A percentile compares a stretch with the other conserved stretches of the same genome.
phyloP scores from a whole-genome alignment of 2,888 invertebrate species.

The Pycnomerus fuliginosus region DNA sequence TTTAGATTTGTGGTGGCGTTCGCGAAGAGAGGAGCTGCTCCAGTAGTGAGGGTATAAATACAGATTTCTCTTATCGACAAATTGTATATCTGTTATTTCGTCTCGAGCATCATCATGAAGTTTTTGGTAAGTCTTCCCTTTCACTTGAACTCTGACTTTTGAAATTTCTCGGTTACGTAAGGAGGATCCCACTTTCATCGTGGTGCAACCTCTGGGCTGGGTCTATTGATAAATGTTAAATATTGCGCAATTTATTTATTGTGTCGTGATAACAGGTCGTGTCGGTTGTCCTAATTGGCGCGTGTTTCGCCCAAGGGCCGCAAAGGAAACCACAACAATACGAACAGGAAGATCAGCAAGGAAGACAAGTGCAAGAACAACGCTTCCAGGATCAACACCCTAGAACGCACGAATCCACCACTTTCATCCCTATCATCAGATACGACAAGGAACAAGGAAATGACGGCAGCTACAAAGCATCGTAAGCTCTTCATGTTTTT shows the following conservation, averaged over 20 bases:
- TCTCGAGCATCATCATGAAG: slow-evolving; percentile 53
- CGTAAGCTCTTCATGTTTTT: slow-evolving; percentile 56
- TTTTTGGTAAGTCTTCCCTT: slow-evolving; percentile 52
- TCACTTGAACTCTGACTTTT: slow-evolving; percentile 36
- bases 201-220: slow-evolving; percentile 22
- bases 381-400: slow-evolving; percentile 51
- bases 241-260: not conserved
- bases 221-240: slow-evolving; percentile 15
- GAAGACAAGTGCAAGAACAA: slow-evolving; percentile 40
- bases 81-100: slow-evolving; percentile 32
- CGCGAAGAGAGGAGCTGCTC: slow-evolving; percentile 24
- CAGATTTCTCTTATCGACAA: slow-evolving; percentile 36
- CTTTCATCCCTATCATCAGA: slow-evolving; percentile 77
- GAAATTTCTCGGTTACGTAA: slow-evolving; percentile 31
- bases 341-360: slow-evolving; percentile 47
- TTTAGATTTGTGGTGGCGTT: slow-evolving; percentile 18
- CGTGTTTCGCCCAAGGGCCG: slow-evolving; percentile 25
- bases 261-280: slow-evolving; percentile 28
- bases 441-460: slow-evolving; percentile 82
- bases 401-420: slow-evolving; percentile 60
- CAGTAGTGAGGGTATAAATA: slow-evolving; percentile 37
- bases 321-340: slow-evolving; percentile 31
- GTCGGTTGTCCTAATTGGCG: slow-evolving; percentile 28
- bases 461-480: slow-evolving; percentile 80
- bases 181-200: slow-evolving; percentile 22